Percentiles rank a stretch among this genome's conserved stretches.
phyloP scores from a whole-genome alignment of 2,888 invertebrate genomes.

The Euplexia lucipara region DNA sequence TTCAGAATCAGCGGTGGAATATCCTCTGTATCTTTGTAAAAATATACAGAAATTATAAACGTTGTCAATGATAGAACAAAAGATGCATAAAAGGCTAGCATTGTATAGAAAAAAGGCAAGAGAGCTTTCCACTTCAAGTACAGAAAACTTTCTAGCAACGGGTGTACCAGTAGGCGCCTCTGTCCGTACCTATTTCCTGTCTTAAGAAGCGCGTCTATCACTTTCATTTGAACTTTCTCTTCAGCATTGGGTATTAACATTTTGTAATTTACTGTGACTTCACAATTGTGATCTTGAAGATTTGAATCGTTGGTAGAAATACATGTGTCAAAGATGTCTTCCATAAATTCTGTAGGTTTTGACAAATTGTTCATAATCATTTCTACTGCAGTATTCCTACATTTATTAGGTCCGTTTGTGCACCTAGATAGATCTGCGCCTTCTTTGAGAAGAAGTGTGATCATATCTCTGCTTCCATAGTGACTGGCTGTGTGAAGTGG shows the following conservation, averaged over 20 bases:
- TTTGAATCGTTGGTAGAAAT: constrained; percentile 81
- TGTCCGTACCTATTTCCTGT: constrained; percentile 82
- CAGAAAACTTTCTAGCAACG: constrained; percentile 88
- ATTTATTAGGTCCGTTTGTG: constrained; percentile 44
- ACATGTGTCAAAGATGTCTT: constrained; percentile 83
- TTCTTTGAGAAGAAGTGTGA: constrained; percentile 75
- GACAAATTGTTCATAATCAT: constrained; percentile 83
- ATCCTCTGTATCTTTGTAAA: constrained; percentile 43
- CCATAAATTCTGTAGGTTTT: constrained; percentile 85
- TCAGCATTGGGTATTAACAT: constrained; percentile 74
- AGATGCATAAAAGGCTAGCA: constrained; percentile 80
- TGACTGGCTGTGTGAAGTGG: constrained; percentile 73
- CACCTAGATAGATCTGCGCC: constrained; percentile 73
- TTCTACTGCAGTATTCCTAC: constrained; percentile 78
- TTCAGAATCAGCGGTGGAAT: constrained; percentile 33
- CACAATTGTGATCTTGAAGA: constrained; percentile 69
- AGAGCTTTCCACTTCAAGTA: constrained; percentile 88
- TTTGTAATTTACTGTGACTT: constrained; percentile 82
- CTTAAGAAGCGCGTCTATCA: constrained; percentile 84
- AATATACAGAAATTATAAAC: constrained; percentile 70
- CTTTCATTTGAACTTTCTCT: constrained; percentile 83
- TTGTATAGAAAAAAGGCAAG: constrained; percentile 84
- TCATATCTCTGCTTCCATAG: constrained; percentile 85
- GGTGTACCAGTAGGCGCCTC: constrained; percentile 85
- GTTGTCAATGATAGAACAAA: constrained; percentile 84